Evolutionary conservation across 2,797 vertebrate species (phyloP), one percentile per base, ranked within the genome.

Genomic region (Podargus strigoides): DNA sequence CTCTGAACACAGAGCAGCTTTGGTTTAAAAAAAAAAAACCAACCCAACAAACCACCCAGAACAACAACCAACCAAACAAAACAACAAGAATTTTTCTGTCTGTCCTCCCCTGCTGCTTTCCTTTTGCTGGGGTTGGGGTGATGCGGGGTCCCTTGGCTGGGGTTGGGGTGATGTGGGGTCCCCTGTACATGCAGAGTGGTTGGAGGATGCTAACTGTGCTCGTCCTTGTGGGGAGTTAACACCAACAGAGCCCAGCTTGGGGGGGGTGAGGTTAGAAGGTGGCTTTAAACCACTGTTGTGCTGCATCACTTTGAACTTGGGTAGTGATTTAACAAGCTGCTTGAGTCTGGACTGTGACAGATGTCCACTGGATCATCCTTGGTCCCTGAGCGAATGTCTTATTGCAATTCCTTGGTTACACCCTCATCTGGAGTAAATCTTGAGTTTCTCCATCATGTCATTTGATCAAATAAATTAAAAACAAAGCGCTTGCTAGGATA

Each of bases 111-210:
- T 34, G 41, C 55, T n/a, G n/a, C 60, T 55, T 59, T n/a, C 28
- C 46, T 14, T 75, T 41, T 27, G 17, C 27, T 0, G 2, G 42
- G n/a, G 13, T 18, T 4, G 55, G 42, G 62, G 26, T 46, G 50
- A 3, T 41, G 49, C 36, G n/a, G n/a, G n/a, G n/a, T 32, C 28
- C 44, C 13, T 75, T 41, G 22, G 17, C 27, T 0, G 2, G 42
- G n/a, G 13, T 18, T 4, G 55, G 42, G 63, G 26, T 46, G 52
- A 3, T 37, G 49, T n/a, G 7, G 73, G 27, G n/a, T 34, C 14
- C 9, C 13, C 44, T 15, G 3, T 14, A 15, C 11, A 2, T 27
- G 32, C 7, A 7, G 28, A 44, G 32, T 8, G 64, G 16, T 47
- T 36, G 9, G 32, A 56, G 44, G 58, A 12, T 7, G 0, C 19